These are phyloP conservation scores for Drosophila santomea DNA, from an alignment of 1,140 invertebrate species.

Conservation along the genomic window DNA sequence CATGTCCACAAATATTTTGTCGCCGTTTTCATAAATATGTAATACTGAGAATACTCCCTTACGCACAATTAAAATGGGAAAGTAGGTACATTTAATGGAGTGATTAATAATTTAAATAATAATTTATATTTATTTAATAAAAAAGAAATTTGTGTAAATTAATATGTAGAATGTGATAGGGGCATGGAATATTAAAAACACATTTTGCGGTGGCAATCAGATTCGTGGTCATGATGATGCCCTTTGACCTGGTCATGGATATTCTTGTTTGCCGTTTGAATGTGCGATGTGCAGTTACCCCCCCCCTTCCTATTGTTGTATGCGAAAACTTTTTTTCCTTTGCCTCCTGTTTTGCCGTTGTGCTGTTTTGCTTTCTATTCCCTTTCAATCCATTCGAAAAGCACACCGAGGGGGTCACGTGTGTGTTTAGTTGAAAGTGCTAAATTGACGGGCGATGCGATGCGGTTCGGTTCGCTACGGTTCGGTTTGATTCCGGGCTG, in stretches of 20 bases:
- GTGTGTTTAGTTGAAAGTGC: conserved; percentile 42
- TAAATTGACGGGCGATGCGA: conserved; percentile 47
- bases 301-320: neutral
- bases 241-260: conserved; percentile 18
- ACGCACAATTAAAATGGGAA: too few relatives aligned
- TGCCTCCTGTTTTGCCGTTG: neutral
- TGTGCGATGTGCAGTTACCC: conserved; percentile 4
- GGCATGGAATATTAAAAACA: too few relatives aligned
- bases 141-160: too few relatives aligned
- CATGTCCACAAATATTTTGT: neutral
- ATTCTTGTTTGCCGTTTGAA: conserved; percentile 15
- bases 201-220: neutral
- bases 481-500: conserved; percentile 12
- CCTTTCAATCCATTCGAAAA: conserved; percentile 17
- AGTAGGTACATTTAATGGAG: too few relatives aligned
- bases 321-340: neutral
- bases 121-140: neutral
- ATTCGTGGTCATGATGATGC: neutral
- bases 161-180: neutral
- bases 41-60: too few relatives aligned
- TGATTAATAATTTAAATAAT: too few relatives aligned
- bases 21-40: neutral
- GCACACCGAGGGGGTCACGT: conserved; percentile 19
- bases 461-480: conserved; percentile 18
- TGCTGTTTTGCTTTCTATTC: conserved; percentile 2